phyloP scores from a whole-genome alignment of 2,797 vertebrate genomes.

The Anabas testudineus region DNA sequence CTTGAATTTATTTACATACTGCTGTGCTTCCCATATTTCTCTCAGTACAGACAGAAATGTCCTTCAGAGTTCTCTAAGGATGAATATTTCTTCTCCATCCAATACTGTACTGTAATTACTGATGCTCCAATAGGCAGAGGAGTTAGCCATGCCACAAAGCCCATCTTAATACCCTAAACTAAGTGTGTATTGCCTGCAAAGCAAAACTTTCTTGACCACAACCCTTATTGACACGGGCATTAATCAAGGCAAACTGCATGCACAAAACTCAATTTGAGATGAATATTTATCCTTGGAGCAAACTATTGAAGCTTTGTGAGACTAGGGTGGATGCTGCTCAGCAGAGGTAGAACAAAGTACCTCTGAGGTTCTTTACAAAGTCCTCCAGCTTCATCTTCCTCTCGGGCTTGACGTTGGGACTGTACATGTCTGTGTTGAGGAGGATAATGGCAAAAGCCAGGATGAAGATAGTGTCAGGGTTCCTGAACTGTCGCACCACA shows the following conservation, averaged over 20 bases:
- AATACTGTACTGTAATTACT: slow-evolving; percentile 69
- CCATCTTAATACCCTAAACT: slow-evolving; percentile 60
- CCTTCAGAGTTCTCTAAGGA: slow-evolving; percentile 47
- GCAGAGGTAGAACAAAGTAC: slow-evolving; percentile 71
- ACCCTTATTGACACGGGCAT: slow-evolving; percentile 43
- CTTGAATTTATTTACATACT: slow-evolving; percentile 28
- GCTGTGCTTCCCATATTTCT: slow-evolving; percentile 26
- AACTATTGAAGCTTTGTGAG: slow-evolving; percentile 23
- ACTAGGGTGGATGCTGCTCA: slow-evolving; percentile 15
- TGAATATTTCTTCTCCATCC: slow-evolving; percentile 35
- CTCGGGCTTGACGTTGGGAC: slow-evolving; percentile 96
- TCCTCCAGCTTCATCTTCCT: slow-evolving; percentile 99
- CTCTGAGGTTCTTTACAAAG: slow-evolving; percentile 97
- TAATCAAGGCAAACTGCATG: slow-evolving; percentile 51
- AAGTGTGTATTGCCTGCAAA: slow-evolving; percentile 46
- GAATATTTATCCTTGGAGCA: slow-evolving; percentile 34
- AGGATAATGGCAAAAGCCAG: slow-evolving; percentile 97
- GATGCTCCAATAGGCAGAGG: slow-evolving; percentile 62
- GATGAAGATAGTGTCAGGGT: slow-evolving; percentile 98
- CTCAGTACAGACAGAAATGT: slow-evolving; percentile 26
- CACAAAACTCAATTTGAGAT: slow-evolving; percentile 47
- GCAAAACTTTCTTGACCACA: slow-evolving; percentile 40
- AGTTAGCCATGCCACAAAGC: slow-evolving; percentile 56
- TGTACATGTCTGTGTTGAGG: slow-evolving; percentile 99
- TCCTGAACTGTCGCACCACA: slow-evolving; percentile 95